Evolutionary conservation across 2,113 vertebrate genomes (phyloP), one percentile per base, ranked within the genome.

Genomic region (Spheniscus mendiculus): DNA sequence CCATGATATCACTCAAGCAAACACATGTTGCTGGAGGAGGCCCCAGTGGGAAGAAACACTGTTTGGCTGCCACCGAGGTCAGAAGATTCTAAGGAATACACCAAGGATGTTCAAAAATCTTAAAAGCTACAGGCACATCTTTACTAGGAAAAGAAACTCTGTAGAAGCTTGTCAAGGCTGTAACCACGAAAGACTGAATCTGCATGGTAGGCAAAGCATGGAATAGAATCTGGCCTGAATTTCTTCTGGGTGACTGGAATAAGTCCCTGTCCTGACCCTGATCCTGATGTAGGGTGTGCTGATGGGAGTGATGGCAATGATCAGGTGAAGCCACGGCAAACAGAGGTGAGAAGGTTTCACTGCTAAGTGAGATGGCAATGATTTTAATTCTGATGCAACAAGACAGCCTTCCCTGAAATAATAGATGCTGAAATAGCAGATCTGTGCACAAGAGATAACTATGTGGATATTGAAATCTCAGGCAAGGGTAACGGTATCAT

Each of bases 1-100:
- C 32, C 13, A 40, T 44, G 23, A 5, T 55, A 53, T 22, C 21
- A 59, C 15, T 30, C 19, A 86, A 55, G 17, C 2, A 45, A 62
- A 56, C 17, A 52, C 3, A 8, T 0, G 0, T 15, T 78, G n/a
- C 13, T 63, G 29, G 12, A 77, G 17, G 5, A 83, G 12, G 4
- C 5, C 36, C 12, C 27, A 20, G 22, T 8, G 42, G 19, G 12
- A 95, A 72, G 12, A 95, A 72, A 38, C 2, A 10, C 15, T 53
- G 22, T 4, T 52, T 56, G 17, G 7, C 6, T 86, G 17, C 40
- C 56, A 63, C 15, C 2, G 3, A 20, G 18, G 20, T 71, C 23
- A 5, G 11, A 66, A 78, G 32, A 27, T 73, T 20, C 25, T 44
- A 77, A 83, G 34, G 19, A 91, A 36, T 27, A 62, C 5, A 53